Evolutionary conservation across 2,113 vertebrate species (phyloP), one percentile per base, ranked within the genome.

Genomic region (Spermophilus dauricus): DNA sequence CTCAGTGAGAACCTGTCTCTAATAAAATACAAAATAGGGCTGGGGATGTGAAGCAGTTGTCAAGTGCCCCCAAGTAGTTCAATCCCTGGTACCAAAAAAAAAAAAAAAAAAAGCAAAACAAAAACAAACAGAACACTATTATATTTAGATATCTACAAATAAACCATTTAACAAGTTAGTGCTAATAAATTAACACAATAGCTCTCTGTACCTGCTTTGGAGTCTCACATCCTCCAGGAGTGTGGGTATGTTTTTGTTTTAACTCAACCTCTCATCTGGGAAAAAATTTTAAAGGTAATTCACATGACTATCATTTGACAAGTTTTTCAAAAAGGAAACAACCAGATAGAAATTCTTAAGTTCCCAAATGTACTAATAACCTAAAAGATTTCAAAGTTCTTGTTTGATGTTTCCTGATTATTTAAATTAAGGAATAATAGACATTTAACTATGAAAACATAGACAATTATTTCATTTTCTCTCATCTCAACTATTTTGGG

Each of bases 251-350:
- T 45, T 89, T 85, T 91, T 58, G 78, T 88, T 87, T 85, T 92
- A 92, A 85, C 30, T 42, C 70, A 97, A n/a, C 4, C 42, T 87
- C 34, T 53, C 34, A 76, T 20, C 37, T 82, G 75, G 75, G 48
- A 58, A 89, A 92, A 89, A 75, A 63, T 89, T 87, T 48, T 24
- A 89, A 96, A 86, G 80, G 48, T 63, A 92, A 82, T 75, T 86
- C 51, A 94, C 26, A 42, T 34, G 39, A 93, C 32, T 82, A 80
- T 58, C 75, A 94, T 58, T 81, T 92, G 51, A 42, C 72, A 95
- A 94, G 81, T 95, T 94, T 89, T 65, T 94, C 14, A 88, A 95
- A 95, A 88, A 95, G 82, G 45, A 92, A 95, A 77, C 53, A 51
- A 92, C 32, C 72, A 76, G 13, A 26, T 89, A 28, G 51, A 89